Conservation (phyloP, 2,113 vertebrate species). For the Psammodynastes pulverulentus region DNA sequence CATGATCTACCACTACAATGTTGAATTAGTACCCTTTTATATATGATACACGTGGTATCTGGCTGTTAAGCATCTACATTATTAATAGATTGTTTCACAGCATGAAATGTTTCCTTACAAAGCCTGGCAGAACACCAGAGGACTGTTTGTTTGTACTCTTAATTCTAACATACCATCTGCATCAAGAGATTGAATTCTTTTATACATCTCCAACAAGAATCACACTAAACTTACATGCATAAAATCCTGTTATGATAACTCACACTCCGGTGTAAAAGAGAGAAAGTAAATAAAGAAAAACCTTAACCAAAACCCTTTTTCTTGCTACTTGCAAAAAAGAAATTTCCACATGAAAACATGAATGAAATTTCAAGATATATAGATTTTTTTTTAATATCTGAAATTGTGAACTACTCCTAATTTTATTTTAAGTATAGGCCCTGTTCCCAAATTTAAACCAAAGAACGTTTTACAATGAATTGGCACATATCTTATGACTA, state of each 20-base stretch:
- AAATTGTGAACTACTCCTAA: neutral
- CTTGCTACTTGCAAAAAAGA: neutral
- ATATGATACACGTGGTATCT: neutral
- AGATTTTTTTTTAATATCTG: neutral
- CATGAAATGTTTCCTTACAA: slow-evolving; percentile 30
- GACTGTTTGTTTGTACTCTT: slow-evolving; percentile 25
- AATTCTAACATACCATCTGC: slow-evolving; percentile 25
- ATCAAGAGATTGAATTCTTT: slow-evolving; percentile 8
- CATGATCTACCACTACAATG: neutral
- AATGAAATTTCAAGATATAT: neutral
- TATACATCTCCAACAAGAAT: neutral
- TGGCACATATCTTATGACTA: neutral
- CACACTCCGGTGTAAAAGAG: neutral
- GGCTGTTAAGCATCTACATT: slow-evolving; percentile 5
- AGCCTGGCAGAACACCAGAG: slow-evolving; percentile 18
- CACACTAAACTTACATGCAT: neutral
- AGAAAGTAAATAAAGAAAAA: neutral
- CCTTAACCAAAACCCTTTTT: neutral
- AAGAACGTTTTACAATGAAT: neutral
- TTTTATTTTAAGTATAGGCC: neutral
- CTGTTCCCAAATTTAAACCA: neutral
- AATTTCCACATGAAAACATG: neutral
- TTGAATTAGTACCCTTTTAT: neutral
- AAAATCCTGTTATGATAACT: neutral
- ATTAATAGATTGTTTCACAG: slow-evolving; percentile 28